These are phyloP conservation scores for Clistopyga incitator DNA, from an alignment of 2,888 invertebrate species.

Conservation along the genomic window DNA sequence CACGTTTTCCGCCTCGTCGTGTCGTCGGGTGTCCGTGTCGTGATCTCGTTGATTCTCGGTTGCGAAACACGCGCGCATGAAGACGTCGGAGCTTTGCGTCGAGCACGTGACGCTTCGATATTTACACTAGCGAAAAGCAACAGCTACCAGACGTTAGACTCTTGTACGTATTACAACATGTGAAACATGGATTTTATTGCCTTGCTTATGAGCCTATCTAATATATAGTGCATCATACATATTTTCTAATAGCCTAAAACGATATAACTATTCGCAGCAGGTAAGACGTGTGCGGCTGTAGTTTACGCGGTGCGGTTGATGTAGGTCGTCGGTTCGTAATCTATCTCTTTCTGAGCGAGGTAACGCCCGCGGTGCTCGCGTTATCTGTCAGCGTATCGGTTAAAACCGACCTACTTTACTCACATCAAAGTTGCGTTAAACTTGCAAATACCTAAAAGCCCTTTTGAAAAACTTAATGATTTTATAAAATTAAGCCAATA, in stretches of 20 bases:
- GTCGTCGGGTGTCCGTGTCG: neutral
- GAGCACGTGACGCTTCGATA: constrained; percentile 33
- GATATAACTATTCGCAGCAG: neutral
- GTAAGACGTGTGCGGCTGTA: constrained; percentile 48
- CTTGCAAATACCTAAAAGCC: neutral
- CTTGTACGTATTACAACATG: neutral
- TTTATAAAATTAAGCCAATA: neutral
- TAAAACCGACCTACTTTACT: constrained; percentile 57
- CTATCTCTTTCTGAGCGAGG: constrained; percentile 73
- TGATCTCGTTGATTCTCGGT: neutral
- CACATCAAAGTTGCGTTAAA: constrained; percentile 44
- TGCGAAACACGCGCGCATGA: constrained; percentile 10
- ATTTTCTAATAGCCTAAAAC: neutral
- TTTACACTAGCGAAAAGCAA: neutral
- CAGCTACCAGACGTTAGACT: neutral
- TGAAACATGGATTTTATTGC: neutral
- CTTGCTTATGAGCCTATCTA: no score
- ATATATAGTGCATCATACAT: no score
- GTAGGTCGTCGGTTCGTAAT: constrained; percentile 81
- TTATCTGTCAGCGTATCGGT: constrained; percentile 63
- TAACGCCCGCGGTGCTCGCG: constrained; percentile 22
- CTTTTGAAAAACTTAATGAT: neutral
- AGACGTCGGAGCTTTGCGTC: constrained; percentile 38
- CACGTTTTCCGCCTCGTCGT: neutral
- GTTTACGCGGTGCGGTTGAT: constrained; percentile 72